Percentiles rank a stretch among this genome's conserved stretches.
Evolutionary conservation across 2,888 invertebrate genomes (phyloP).

Genomic region (Omphaloscelis lunosa): DNA sequence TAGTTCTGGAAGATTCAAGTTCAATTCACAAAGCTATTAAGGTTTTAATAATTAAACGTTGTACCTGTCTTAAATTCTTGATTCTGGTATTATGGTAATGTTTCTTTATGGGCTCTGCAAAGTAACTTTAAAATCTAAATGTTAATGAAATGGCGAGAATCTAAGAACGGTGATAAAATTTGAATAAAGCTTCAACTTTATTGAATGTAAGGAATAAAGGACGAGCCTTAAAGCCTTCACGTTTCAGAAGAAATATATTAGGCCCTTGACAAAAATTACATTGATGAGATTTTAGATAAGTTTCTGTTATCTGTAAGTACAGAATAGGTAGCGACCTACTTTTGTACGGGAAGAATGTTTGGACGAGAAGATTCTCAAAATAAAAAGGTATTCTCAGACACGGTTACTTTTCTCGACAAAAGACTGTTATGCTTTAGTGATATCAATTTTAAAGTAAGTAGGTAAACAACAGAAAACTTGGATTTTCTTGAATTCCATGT

Average conservation of each 20-base stretch:
- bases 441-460: not conserved
- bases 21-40: constrained; percentile 17
- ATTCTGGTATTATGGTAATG: constrained; percentile 52
- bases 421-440: not conserved
- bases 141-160: constrained; percentile 61
- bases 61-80: constrained; percentile 37
- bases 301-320: constrained; percentile 10
- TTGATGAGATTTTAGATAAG: constrained; percentile 48
- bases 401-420: no score
- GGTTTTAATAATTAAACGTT: constrained; percentile 41
- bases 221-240: constrained; percentile 16
- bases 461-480: no score
- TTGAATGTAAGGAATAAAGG: constrained; percentile 56
- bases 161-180: constrained; percentile 65
- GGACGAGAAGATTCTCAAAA: not conserved
- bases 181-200: constrained; percentile 65
- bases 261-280: constrained; percentile 50
- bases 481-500: not conserved
- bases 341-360: not conserved
- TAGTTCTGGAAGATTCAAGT: not conserved
- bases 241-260: constrained; percentile 40
- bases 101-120: constrained; percentile 45
- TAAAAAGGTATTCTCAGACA: not conserved
- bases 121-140: constrained; percentile 59
- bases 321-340: not conserved